phyloP scores from a whole-genome alignment of 1,140 invertebrate genomes.

The Mylabris phalerata region DNA sequence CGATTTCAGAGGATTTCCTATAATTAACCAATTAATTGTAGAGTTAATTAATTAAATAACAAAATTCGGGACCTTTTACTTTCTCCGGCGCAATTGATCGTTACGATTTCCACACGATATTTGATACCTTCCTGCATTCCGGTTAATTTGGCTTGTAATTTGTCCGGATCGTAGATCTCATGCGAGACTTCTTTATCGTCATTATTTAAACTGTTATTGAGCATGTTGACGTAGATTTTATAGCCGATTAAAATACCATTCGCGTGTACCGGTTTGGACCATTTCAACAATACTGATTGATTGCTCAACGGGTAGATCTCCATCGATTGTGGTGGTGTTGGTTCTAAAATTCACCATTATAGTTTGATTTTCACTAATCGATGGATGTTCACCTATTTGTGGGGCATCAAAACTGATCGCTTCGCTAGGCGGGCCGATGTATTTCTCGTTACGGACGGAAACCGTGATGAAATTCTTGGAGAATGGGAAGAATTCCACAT shows the following conservation, averaged over 20 bases:
- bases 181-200: conserved; percentile 43
- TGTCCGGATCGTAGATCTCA: conserved; percentile 66
- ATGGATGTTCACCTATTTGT: conserved; percentile 56
- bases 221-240: conserved; percentile 81
- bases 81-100: conserved; percentile 76
- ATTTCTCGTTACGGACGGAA: conserved; percentile 82
- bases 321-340: conserved; percentile 73
- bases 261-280: conserved; percentile 86
- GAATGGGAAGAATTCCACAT: conserved; percentile 80
- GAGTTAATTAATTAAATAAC: not conserved
- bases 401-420: conserved; percentile 79
- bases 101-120: conserved; percentile 78
- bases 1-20: conserved; percentile 25
- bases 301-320: conserved; percentile 80
- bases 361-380: not conserved
- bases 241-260: conserved; percentile 93
- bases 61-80: conserved; percentile 54
- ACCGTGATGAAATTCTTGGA: conserved; percentile 86
- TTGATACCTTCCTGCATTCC: conserved; percentile 77
- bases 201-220: conserved; percentile 59
- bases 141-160: conserved; percentile 75
- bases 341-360: conserved; percentile 51
- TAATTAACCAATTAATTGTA: not conserved
- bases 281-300: conserved; percentile 78
- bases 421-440: conserved; percentile 84